These are phyloP conservation scores for Euzetes globulus DNA, from an alignment of 2,888 invertebrate species.

Conservation along the genomic window DNA sequence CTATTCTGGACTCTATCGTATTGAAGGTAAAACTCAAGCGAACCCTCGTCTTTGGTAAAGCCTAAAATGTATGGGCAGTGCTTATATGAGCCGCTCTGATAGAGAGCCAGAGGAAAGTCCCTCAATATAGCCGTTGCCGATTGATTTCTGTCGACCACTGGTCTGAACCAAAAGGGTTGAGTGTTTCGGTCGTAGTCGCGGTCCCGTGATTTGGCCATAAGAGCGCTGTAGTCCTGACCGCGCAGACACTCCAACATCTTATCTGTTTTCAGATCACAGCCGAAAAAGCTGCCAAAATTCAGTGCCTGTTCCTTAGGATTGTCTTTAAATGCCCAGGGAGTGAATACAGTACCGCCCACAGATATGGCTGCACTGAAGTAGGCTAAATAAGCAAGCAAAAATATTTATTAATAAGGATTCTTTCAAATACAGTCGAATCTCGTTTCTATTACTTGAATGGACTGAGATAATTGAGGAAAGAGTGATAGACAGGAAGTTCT, in stretches of 20 bases:
- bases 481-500: no score
- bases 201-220: conserved; percentile 15
- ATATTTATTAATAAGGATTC: no score
- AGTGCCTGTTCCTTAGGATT: conserved; percentile 32
- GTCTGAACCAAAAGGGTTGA: conserved; percentile 34
- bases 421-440: no score
- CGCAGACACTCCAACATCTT: conserved; percentile 34
- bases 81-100: conserved; percentile 18
- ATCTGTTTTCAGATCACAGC: conserved; percentile 18
- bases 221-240: neutral
- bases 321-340: conserved; percentile 37
- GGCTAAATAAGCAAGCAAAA: neutral
- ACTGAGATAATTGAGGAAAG: no score
- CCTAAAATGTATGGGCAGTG: conserved; percentile 23
- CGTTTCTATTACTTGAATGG: no score
- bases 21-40: conserved; percentile 34
- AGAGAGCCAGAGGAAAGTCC: conserved; percentile 35
- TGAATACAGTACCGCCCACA: conserved; percentile 36
- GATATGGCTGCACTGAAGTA: conserved; percentile 28
- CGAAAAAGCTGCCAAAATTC: conserved; percentile 29
- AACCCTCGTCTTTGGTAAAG: conserved; percentile 32
- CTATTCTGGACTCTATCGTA: neutral
- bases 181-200: conserved; percentile 12
- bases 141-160: conserved; percentile 36
- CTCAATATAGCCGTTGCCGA: conserved; percentile 26